These are phyloP conservation scores for Unio pictorum DNA, from an alignment of 2,888 invertebrate species.

Conservation along the genomic window DNA sequence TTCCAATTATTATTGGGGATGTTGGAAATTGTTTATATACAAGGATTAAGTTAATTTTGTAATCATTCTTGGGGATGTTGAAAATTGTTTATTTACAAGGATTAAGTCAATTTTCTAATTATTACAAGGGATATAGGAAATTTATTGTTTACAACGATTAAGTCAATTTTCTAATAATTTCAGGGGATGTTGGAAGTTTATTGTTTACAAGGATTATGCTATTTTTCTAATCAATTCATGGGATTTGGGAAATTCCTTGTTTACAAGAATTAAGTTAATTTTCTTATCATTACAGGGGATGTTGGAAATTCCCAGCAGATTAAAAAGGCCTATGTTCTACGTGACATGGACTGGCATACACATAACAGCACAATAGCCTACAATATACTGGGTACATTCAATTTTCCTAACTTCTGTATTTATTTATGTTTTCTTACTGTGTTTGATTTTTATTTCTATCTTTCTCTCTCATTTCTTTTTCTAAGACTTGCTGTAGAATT, in stretches of 20 bases:
- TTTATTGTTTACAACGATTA: no score
- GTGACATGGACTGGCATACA: constrained; percentile 55
- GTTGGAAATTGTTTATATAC: no score
- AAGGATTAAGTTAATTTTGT: no score
- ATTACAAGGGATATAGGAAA: no score
- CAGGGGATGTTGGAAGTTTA: no score
- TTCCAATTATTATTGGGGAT: no score
- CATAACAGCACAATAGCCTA: constrained; percentile 51
- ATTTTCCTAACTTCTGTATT: background rate
- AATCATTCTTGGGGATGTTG: no score
- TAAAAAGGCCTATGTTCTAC: constrained; percentile 33
- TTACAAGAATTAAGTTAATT: no score
- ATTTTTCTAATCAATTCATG: constrained; percentile 26
- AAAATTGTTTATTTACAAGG: no score
- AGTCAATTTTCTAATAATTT: background rate
- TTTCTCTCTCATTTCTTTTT: background rate
- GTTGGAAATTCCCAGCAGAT: constrained; percentile 40
- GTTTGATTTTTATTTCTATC: background rate
- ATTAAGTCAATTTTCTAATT: no score
- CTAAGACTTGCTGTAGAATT: background rate
- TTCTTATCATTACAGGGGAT: constrained; percentile 41
- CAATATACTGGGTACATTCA: constrained; percentile 40
- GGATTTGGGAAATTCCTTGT: constrained; percentile 26
- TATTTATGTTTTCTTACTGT: background rate
- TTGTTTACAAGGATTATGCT: no score